These are phyloP conservation scores for Hemithea aestivaria DNA, from an alignment of 2,888 invertebrate species.

Conservation along the genomic window DNA sequence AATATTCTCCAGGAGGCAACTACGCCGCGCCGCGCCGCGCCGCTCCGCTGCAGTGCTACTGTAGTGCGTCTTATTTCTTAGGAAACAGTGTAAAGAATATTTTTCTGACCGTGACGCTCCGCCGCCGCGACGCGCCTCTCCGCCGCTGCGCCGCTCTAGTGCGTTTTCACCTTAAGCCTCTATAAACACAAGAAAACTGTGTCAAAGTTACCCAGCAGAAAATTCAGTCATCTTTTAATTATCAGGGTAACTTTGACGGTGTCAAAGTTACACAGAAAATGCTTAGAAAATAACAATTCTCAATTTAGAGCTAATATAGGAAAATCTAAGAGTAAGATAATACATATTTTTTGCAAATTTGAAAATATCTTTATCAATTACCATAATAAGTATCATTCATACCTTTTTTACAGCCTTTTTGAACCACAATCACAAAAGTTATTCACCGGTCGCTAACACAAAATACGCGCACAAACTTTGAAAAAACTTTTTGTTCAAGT, in stretches of 20 bases:
- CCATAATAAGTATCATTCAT: constrained; percentile 1
- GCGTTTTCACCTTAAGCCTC: neutral
- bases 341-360: neutral
- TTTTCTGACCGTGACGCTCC: too few species aligned
- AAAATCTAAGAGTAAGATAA: neutral
- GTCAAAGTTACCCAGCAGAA: constrained; percentile 3
- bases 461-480: neutral
- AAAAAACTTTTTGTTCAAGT: neutral
- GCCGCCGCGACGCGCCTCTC: too few species aligned
- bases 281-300: neutral
- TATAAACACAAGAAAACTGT: constrained; percentile 1
- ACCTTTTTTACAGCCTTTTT: neutral
- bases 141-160: too few species aligned
- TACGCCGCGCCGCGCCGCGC: too few species aligned
- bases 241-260: constrained; percentile 2
- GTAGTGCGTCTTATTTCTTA: too few species aligned
- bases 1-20: too few species aligned
- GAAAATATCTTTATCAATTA: neutral
- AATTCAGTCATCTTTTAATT: neutral
- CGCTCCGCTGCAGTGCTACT: too few species aligned
- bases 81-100: too few species aligned
- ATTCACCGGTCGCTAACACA: neutral
- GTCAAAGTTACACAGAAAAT: constrained; percentile 3
- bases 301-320: neutral
- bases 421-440: constrained; percentile 2